phyloP scores from a whole-genome alignment of 2,113 vertebrate genomes.

The Scortum barcoo region DNA sequence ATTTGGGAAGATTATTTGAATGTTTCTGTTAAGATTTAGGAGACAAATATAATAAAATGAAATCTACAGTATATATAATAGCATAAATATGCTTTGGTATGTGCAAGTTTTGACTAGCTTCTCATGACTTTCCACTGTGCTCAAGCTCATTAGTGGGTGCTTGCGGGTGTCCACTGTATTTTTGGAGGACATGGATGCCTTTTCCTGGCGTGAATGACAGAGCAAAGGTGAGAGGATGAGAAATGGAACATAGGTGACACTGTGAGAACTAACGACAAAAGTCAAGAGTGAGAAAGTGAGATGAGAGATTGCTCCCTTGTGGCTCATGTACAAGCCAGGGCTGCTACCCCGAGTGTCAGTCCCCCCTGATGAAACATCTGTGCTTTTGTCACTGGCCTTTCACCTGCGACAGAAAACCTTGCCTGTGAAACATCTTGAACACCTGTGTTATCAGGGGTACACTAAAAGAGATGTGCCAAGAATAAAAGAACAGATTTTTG shows the following conservation, averaged over 20 bases:
- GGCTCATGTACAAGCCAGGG: neutral
- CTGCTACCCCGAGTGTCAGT: neutral
- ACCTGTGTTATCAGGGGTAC: constrained; percentile 2
- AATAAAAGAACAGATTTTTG: neutral
- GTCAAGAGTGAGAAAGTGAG: constrained; percentile 19
- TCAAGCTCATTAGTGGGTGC: neutral
- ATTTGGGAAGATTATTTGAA: neutral
- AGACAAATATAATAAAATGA: neutral
- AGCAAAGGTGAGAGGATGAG: constrained; percentile 8
- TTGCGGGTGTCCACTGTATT: neutral
- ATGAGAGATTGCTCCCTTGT: constrained; percentile 15
- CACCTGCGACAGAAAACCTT: constrained; percentile 6
- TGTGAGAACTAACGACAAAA: constrained; percentile 48
- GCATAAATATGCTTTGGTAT: neutral
- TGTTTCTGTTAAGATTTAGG: neutral
- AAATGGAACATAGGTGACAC: constrained; percentile 11
- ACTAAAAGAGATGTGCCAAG: neutral
- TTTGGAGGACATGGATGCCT: neutral
- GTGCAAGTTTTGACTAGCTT: neutral
- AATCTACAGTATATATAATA: neutral
- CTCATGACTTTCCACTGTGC: neutral
- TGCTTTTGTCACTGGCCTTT: neutral
- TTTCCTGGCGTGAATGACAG: neutral
- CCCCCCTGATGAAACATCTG: constrained; percentile 36
- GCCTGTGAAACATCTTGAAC: constrained; percentile 42